Conservation (phyloP, 1,140 invertebrate species). For the Drosophila gunungcola region DNA sequence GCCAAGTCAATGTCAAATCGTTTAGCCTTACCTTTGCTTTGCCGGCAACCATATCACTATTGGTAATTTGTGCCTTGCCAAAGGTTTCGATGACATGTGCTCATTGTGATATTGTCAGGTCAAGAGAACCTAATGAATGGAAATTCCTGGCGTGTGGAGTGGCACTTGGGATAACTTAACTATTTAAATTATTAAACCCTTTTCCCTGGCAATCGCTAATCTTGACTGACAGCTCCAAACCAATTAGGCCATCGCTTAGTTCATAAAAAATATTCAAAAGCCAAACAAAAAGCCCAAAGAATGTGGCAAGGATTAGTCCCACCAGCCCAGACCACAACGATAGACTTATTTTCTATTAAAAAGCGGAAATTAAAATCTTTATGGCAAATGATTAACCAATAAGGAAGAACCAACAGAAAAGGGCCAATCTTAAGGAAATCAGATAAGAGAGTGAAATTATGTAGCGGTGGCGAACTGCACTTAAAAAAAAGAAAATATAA, state of each 20-base stretch:
- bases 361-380: slow-evolving; percentile 83
- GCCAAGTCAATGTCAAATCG: slow-evolving; percentile 26
- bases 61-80: slow-evolving; percentile 44
- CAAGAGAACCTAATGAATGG: slow-evolving; percentile 27
- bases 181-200: slow-evolving; percentile 32
- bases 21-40: slow-evolving; percentile 27
- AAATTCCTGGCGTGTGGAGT: slow-evolving; percentile 3
- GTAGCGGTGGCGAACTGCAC: background rate
- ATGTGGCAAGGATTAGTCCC: slow-evolving; percentile 27
- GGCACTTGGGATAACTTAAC: background rate
- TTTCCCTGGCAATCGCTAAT: slow-evolving; percentile 17
- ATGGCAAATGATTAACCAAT: slow-evolving; percentile 83
- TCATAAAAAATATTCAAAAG: slow-evolving; percentile 57
- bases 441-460: slow-evolving; percentile 4
- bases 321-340: slow-evolving; percentile 32
- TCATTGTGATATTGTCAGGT: slow-evolving; percentile 15
- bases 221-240: slow-evolving; percentile 42
- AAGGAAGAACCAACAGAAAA: slow-evolving; percentile 52
- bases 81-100: slow-evolving; percentile 11
- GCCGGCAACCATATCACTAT: slow-evolving; percentile 44
- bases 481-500: background rate
- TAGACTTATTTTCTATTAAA: slow-evolving; percentile 59
- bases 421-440: slow-evolving; percentile 22
- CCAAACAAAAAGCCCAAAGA: slow-evolving; percentile 48
- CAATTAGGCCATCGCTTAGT: slow-evolving; percentile 45